Conservation (phyloP, 2,113 vertebrate species). For the Azemiops feae region DNA sequence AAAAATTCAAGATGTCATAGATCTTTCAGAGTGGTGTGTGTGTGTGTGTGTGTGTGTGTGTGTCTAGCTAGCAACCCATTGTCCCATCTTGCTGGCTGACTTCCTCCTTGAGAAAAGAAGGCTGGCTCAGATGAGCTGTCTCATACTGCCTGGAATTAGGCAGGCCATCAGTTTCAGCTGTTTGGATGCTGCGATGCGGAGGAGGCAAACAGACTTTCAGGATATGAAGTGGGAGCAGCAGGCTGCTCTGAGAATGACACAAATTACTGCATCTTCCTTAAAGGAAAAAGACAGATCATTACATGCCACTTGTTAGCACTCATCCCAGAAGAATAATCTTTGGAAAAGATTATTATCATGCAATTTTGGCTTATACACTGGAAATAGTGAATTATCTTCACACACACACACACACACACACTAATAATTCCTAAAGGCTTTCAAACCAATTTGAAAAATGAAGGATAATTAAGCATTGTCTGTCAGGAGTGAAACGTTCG, state of each 20-base stretch:
- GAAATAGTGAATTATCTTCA: not conserved
- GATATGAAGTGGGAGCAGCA: conserved; percentile 1
- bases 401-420: not conserved
- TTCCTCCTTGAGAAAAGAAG: not conserved
- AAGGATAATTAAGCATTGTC: not conserved
- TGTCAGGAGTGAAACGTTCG: conserved; percentile 10
- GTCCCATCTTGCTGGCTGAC: not conserved
- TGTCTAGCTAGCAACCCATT: not conserved
- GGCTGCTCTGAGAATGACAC: not conserved
- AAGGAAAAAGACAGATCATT: not conserved
- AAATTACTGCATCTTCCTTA: not conserved
- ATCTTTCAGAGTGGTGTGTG: not conserved
- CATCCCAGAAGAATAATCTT: conserved; percentile 1
- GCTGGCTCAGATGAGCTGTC: not conserved
- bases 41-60: not conserved
- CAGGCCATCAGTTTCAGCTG: not conserved
- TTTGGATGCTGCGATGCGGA: not conserved
- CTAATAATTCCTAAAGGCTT: not conserved
- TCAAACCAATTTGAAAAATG: not conserved
- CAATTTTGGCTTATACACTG: not conserved
- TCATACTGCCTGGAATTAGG: not conserved
- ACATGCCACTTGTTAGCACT: not conserved
- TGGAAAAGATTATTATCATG: not conserved
- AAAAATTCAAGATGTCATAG: not conserved
- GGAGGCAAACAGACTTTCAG: not conserved